Conservation (phyloP, 1,140 invertebrate species). For the Drosophila kanapiae region DNA sequence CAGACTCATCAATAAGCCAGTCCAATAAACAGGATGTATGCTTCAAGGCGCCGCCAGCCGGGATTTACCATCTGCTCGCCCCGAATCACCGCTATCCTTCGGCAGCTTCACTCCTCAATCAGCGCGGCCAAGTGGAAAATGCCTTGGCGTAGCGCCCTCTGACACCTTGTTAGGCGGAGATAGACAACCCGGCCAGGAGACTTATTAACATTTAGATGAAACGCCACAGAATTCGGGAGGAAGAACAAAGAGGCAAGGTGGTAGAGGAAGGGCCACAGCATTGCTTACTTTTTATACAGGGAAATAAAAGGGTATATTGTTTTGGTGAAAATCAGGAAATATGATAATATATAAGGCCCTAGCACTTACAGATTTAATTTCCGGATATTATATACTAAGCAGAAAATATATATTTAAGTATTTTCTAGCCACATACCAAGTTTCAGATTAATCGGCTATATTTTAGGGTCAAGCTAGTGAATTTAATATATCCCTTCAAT, state of each 20-base stretch:
- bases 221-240: constrained; percentile 44
- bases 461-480: background rate
- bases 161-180: constrained; percentile 71
- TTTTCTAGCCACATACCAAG: background rate
- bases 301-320: background rate
- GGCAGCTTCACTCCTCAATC: constrained; percentile 55
- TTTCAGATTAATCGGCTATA: background rate
- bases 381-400: too few species aligned
- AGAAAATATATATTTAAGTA: background rate
- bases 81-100: background rate
- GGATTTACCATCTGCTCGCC: constrained; percentile 45
- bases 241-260: constrained; percentile 20
- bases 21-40: constrained; percentile 78
- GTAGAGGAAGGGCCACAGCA: background rate
- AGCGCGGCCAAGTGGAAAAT: constrained; percentile 80
- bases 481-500: background rate
- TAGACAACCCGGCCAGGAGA: constrained; percentile 41
- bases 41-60: constrained; percentile 57
- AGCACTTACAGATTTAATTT: background rate
- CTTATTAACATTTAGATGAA: constrained; percentile 84
- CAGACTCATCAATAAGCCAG: constrained; percentile 78
- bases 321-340: accelerated
- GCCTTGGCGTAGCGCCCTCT: constrained; percentile 64
- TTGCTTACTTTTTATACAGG: constrained; percentile 34
- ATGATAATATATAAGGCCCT: background rate